Conservation (phyloP, 2,888 invertebrate genomes). For the Macrosiphum euphorbiae region DNA sequence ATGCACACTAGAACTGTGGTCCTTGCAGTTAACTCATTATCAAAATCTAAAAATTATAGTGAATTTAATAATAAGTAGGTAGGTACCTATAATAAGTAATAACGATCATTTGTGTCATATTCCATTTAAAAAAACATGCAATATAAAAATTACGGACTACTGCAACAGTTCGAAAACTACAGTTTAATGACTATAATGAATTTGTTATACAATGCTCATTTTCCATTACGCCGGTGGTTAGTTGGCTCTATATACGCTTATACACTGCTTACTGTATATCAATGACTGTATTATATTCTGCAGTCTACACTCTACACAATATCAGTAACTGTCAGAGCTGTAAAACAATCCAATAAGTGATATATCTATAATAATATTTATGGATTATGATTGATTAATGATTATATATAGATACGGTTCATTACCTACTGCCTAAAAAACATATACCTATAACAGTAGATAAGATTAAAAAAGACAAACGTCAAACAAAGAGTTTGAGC, state of each 20-base stretch:
- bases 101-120: background rate
- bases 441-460: background rate
- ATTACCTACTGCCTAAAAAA: background rate
- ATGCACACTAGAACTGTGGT: background rate
- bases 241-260: background rate
- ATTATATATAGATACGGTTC: constrained; percentile 23
- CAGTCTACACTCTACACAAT: background rate
- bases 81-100: background rate
- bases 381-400: background rate
- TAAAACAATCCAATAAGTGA: background rate
- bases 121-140: background rate
- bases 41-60: background rate
- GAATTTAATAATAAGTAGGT: background rate
- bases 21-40: background rate
- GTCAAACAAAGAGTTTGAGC: constrained; percentile 4
- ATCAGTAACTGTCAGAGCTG: background rate
- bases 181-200: background rate
- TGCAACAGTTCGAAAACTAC: background rate
- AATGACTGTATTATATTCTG: background rate
- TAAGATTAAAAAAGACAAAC: background rate
- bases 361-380: constrained; percentile 30
- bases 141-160: background rate
- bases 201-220: background rate
- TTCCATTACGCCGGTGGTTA: background rate
- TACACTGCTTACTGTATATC: background rate